A percentile compares a stretch with the other conserved stretches of the same genome.
phyloP scores from a whole-genome alignment of 2,113 vertebrate genomes.

The Lethenteron reissneri region DNA sequence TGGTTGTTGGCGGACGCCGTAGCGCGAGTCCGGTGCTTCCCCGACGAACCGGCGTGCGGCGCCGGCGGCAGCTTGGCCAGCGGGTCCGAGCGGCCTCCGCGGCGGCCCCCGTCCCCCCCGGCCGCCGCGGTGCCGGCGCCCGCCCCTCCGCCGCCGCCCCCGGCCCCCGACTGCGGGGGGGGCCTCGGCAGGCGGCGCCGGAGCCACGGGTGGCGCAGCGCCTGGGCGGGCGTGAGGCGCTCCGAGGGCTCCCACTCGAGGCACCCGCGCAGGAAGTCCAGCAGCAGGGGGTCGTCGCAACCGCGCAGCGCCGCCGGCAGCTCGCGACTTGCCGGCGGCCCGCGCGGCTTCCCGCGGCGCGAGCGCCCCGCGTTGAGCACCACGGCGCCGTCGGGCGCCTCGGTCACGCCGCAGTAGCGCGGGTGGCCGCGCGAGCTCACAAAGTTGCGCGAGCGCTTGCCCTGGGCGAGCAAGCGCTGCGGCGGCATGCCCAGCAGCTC shows the following conservation, averaged over 20 bases:
- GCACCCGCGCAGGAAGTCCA: conserved; percentile 80
- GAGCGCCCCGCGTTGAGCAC: conserved; percentile 55
- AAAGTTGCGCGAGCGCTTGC: conserved; percentile 84
- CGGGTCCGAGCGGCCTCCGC: no score
- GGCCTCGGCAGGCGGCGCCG: conserved; percentile 49
- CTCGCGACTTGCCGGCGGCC: conserved; percentile 65
- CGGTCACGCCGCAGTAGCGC: conserved; percentile 61
- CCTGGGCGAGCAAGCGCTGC: conserved; percentile 69
- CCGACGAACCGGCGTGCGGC: no score
- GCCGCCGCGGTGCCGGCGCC: not conserved
- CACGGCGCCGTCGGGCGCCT: conserved; percentile 45
- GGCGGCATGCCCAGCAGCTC: conserved; percentile 77
- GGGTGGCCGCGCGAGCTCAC: conserved; percentile 89
- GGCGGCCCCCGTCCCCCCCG: no score
- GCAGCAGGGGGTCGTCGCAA: conserved; percentile 66
- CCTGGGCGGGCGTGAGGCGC: conserved; percentile 66
- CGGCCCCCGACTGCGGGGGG: conserved; percentile 9
- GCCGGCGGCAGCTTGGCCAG: no score
- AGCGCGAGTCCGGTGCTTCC: no score
- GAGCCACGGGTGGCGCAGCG: conserved; percentile 76
- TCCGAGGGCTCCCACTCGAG: conserved; percentile 75
- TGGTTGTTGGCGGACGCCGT: no score
- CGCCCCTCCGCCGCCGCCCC: not conserved
- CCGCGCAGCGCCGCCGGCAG: conserved; percentile 66
- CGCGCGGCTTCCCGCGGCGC: conserved; percentile 62